Base-by-base conservation (phyloP, 2,797 vertebrate species). In the Falco novaeseelandiae region DNA sequence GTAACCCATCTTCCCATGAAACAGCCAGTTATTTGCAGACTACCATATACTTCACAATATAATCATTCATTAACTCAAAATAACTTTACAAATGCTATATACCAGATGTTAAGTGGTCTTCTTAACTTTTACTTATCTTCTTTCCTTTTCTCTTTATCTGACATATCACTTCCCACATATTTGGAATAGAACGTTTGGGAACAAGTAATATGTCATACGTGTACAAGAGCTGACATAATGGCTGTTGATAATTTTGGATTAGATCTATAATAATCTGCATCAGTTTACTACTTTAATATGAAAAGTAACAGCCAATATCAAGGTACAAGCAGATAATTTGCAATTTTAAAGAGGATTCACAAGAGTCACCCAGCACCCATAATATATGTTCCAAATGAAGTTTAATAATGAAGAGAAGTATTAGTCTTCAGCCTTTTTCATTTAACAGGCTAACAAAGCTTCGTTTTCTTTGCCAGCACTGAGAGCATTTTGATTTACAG, bases 401-500 rank as follows among this genome's bases (percentile, higher is more conserved):
- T 78, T 91, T 74, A 90, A 51, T 81, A 36, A 89, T 32, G 30
- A 91, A 70, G 15, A 83, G 65, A 73, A 69, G 14, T 52, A 58
- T 12, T 89, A 32, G 46, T 40, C 61, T 86, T 91, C 61, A 83
- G 46, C 44, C 10, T 26, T 69, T 85, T 87, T 49, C n/a, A 83
- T 83, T 85, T 91, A 89, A 83, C 14, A 59, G 81, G 26, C 23
- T 83, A 91, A 78, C 15, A 88, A 34, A 61, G 23, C 32, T 89
- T 92, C 38, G 54, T 36, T 81, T 78, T 90, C 55, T 61, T 89
- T 89, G 81, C 42, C n/a, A 74, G 36, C 21, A 81, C 22, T n/a
- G 32, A 81, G 49, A 83, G 77, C 46, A 69, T 89, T 89, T 65
- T 71, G 84, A 94, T 89, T 95, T 87, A 78, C 38, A 81, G 44